A percentile compares a stretch with the other conserved stretches of the same genome.
Evolutionary conservation across 2,797 vertebrate genomes (phyloP).

Genomic region (Ataeniobius toweri): DNA sequence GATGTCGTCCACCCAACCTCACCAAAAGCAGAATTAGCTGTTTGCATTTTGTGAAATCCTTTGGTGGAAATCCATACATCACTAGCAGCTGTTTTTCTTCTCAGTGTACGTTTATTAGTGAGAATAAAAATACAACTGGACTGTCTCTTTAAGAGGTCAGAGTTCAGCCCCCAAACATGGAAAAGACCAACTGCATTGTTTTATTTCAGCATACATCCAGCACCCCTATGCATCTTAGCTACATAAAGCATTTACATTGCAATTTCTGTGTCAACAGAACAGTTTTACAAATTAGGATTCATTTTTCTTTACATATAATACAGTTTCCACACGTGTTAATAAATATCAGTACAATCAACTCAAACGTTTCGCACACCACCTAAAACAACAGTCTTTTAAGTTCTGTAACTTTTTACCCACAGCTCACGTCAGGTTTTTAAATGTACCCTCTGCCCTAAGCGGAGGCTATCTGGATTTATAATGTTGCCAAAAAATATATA

Average conservation of each 20-base stretch:
- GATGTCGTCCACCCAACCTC: background rate
- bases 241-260: constrained; percentile 83
- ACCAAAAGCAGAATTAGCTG: background rate
- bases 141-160: background rate
- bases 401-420: constrained; percentile 72
- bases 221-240: constrained; percentile 75
- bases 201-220: constrained; percentile 84
- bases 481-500: constrained; percentile 34
- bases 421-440: constrained; percentile 72
- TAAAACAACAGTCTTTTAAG: constrained; percentile 75
- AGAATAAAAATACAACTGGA: background rate
- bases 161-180: constrained; percentile 10
- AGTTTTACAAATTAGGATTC: constrained; percentile 83
- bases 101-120: background rate
- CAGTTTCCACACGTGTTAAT: constrained; percentile 85
- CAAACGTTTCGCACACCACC: constrained; percentile 76
- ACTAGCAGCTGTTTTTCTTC: background rate
- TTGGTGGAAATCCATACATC: background rate
- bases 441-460: constrained; percentile 61
- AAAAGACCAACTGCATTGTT: constrained; percentile 76
- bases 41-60: background rate
- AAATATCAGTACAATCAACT: constrained; percentile 86
- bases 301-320: constrained; percentile 86
- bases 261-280: constrained; percentile 70
- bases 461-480: constrained; percentile 48